Evolutionary conservation across 2,113 vertebrate species (phyloP), one percentile per base, ranked within the genome.

Genomic region (Gambusia holbrooki): DNA sequence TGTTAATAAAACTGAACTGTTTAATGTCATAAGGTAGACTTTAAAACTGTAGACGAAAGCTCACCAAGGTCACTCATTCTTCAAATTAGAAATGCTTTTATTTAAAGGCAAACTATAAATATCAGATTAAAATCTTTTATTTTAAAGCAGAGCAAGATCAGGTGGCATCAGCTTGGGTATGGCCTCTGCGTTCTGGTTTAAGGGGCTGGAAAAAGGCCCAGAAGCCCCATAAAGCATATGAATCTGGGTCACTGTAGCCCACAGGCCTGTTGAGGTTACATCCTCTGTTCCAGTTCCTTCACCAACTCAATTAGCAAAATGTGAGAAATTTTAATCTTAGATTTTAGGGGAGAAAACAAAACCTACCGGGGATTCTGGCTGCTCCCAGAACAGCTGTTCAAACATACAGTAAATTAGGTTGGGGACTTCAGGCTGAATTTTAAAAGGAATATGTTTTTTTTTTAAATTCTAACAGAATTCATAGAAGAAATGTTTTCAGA

Each of bases 191-290:
- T 66, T 54, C 81, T 68, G 74, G 86, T 86, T 73, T 65, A 62
- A 5, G 10, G 54, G 14, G n/a, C 75, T 72, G 72, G 73, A 77
- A 35, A 1, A 45, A 32, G 40, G 80, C 83, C 80, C 17, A 3
- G 66, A 71, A 77, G 60, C 79, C 66, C 64, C 76, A 63, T 68
- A 22, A 66, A 81, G 76, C 80, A 81, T 58, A 17, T 45, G 15
- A 40, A 66, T 88, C 76, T 92, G 89, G 87, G 88, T 89, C 89
- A 81, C 65, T n/a, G 74, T 60, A 58, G 65, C 84, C 82, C 71
- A 80, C 63, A 70, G 81, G 84, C 79, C 74, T 69, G 69, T 10
- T 15, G 27, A 63, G 73, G 45, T 67, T 80, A 62, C 69, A 65
- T 64, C 66, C 60, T 73, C 33, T 74, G 9, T 60, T 37, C 19